phyloP scores from a whole-genome alignment of 37 sponge, comb jelly and placozoan genomes.

The Hormiphora californensis region DNA sequence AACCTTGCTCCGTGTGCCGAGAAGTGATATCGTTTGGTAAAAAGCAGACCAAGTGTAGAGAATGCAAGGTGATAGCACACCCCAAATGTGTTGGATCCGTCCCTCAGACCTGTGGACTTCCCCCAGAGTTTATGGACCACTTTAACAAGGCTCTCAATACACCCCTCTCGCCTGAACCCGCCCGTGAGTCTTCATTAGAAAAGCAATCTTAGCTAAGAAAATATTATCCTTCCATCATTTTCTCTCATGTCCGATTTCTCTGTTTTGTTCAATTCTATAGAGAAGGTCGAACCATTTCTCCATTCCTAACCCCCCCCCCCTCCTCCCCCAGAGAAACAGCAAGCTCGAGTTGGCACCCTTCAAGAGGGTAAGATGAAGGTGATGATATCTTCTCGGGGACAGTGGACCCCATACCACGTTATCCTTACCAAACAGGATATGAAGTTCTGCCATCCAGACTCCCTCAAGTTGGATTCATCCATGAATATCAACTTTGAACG shows the following conservation, averaged over 20 bases:
- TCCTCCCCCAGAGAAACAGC: background rate
- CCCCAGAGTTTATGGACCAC: conserved; percentile 17
- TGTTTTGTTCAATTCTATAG: too few species aligned
- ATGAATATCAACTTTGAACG: conserved; percentile 11
- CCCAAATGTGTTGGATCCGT: background rate
- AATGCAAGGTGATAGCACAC: background rate
- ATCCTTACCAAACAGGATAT: background rate
- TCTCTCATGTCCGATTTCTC: too few species aligned
- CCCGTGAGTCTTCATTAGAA: conserved; percentile 33
- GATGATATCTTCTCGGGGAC: conserved; percentile 6
- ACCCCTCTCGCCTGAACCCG: conserved; percentile 32
- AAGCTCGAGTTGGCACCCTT: conserved; percentile 5
- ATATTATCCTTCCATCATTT: too few species aligned
- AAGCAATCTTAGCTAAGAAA: too few species aligned
- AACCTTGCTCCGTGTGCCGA: background rate
- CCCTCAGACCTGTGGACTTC: conserved; percentile 24
- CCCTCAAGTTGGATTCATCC: background rate
- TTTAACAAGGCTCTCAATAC: conserved; percentile 37
- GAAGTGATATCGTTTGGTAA: background rate
- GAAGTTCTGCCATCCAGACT: conserved; percentile 20
- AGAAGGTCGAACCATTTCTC: too few species aligned
- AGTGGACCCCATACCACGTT: conserved; percentile 26
- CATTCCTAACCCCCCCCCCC: background rate
- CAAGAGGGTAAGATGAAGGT: conserved; percentile 31
- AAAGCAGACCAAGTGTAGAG: background rate